Conservation (phyloP, 1,140 invertebrate genomes). For the Heliconius congener region DNA sequence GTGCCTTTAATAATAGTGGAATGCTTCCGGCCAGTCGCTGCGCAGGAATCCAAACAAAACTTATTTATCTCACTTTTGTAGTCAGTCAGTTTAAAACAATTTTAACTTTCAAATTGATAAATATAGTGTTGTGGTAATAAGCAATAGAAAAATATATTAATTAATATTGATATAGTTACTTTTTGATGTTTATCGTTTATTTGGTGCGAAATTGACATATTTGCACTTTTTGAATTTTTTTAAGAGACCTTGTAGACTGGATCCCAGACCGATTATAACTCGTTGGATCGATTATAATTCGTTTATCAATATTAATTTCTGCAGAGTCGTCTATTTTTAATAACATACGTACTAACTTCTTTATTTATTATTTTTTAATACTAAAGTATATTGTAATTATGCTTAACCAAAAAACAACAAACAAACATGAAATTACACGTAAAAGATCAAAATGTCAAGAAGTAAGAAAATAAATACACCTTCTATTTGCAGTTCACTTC, state of each 20-base stretch:
- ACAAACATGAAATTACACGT: background rate
- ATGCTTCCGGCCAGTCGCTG: constrained; percentile 55
- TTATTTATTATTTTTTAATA: background rate
- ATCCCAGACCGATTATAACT: no score
- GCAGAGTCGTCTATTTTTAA: no score
- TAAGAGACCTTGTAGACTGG: no score
- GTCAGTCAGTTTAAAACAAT: constrained; percentile 19
- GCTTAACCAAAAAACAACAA: background rate
- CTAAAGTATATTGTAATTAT: background rate
- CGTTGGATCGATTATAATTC: no score
- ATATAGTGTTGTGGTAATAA: background rate
- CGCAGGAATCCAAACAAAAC: constrained; percentile 49
- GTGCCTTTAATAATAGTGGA: constrained; percentile 68
- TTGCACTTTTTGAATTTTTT: no score
- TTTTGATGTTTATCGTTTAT: no score
- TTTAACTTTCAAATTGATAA: constrained; percentile 2
- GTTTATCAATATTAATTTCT: no score
- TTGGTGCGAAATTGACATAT: no score
- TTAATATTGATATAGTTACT: no score
- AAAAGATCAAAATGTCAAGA: background rate
- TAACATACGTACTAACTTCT: no score
- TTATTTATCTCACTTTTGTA: constrained; percentile 25
- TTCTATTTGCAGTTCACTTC: background rate
- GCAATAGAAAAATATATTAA: background rate
- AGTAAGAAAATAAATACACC: background rate